Evolutionary conservation across 2,113 vertebrate species (phyloP).

Genomic region (Sylvia atricapilla): DNA sequence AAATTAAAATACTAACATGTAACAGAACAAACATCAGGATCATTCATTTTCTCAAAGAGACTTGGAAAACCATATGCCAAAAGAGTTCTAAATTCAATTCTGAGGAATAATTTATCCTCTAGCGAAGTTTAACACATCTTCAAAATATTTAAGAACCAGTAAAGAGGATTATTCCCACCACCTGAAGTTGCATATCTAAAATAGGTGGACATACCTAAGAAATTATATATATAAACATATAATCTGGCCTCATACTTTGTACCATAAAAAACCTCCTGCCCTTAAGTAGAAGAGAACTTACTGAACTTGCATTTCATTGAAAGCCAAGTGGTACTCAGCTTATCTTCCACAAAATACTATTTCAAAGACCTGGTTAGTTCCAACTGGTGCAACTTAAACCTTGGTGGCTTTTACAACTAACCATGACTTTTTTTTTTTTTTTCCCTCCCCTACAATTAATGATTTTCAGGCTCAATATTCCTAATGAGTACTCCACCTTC

Average conservation of each 20-base stretch:
- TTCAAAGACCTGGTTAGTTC: not conserved
- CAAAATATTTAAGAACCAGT: not conserved
- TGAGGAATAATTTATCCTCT: not conserved
- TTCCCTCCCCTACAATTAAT: not conserved
- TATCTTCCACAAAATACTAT: not conserved
- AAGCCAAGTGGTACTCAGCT: not conserved
- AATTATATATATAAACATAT: not conserved
- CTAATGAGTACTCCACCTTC: not conserved
- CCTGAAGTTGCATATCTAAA: not conserved
- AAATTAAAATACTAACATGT: not conserved
- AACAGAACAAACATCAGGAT: not conserved
- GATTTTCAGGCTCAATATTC: not conserved
- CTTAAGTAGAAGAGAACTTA: not conserved
- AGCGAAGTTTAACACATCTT: not conserved
- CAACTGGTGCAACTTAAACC: not conserved
- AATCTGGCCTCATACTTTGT: not conserved
- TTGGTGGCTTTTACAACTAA: not conserved
- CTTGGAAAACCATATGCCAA: not conserved
- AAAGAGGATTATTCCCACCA: not conserved
- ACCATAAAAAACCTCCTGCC: not conserved
- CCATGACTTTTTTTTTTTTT: fast-evolving
- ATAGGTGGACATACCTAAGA: not conserved
- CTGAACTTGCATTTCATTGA: not conserved
- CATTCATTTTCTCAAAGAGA: not conserved
- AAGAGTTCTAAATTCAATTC: not conserved